phyloP scores from a whole-genome alignment of 2,113 vertebrate genomes.

The Deroptyus accipitrinus region DNA sequence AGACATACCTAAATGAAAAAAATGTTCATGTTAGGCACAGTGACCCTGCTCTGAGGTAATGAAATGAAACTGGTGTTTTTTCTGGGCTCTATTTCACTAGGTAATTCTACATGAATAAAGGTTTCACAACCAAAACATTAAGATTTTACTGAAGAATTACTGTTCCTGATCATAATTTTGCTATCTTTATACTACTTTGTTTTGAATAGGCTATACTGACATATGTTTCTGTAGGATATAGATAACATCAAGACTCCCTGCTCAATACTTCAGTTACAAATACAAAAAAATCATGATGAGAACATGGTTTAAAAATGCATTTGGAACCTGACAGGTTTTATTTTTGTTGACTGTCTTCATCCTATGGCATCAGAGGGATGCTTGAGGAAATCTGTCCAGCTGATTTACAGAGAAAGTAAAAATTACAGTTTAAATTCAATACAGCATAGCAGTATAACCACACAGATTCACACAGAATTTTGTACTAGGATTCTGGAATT shows the following conservation, averaged over 20 bases:
- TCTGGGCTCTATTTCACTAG: not conserved
- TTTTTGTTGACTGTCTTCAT: not conserved
- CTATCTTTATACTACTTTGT: not conserved
- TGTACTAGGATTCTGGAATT: not conserved
- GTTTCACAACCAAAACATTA: not conserved
- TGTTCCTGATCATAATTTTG: not conserved
- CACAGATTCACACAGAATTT: not conserved
- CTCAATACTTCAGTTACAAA: not conserved
- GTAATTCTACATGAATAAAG: not conserved
- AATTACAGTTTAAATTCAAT: not conserved
- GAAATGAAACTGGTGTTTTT: not conserved
- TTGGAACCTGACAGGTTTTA: not conserved
- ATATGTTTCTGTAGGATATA: not conserved
- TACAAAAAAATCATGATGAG: not conserved
- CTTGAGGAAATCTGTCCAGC: not conserved
- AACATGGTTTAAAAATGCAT: not conserved
- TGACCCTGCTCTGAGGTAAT: not conserved
- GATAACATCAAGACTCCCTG: not conserved
- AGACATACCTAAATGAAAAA: not conserved
- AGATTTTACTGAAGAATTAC: not conserved
- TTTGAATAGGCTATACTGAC: not conserved
- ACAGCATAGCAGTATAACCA: not conserved
- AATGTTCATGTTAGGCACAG: not conserved
- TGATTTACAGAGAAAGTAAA: not conserved
- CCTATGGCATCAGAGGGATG: not conserved